These are phyloP conservation scores for Drosophila nigrodunni DNA, from an alignment of 1,140 invertebrate species.

Conservation along the genomic window DNA sequence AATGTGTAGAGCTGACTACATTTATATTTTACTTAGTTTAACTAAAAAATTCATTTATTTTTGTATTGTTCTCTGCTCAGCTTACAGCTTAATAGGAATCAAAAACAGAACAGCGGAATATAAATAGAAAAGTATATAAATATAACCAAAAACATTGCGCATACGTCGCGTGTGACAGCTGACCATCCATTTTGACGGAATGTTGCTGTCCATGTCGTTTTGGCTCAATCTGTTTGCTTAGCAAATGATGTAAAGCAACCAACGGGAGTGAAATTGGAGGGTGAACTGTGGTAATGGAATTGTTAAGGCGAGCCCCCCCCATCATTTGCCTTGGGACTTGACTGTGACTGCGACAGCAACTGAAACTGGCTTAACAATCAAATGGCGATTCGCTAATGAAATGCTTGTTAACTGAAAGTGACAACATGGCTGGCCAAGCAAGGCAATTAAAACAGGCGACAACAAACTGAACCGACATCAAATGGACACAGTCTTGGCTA, in stretches of 20 bases:
- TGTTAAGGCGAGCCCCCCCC: conserved; percentile 1
- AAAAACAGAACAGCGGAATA: too few relatives aligned
- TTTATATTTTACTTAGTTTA: too few relatives aligned
- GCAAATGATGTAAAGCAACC: conserved; percentile 42
- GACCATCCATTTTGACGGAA: conserved; percentile 5
- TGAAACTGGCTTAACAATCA: conserved; percentile 30
- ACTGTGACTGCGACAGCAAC: conserved; percentile 16
- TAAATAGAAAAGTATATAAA: not conserved
- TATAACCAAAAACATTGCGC: conserved; percentile 28
- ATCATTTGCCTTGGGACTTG: conserved; percentile 13
- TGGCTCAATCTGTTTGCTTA: conserved; percentile 24
- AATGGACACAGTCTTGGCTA: conserved; percentile 15
- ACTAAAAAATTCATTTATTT: too few relatives aligned
- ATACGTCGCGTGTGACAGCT: conserved; percentile 50
- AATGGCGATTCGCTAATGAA: conserved; percentile 63
- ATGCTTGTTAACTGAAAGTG: conserved; percentile 74
- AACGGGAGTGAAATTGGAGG: not conserved
- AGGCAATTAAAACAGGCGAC: conserved; percentile 30
- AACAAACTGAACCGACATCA: not conserved
- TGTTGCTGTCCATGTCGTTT: conserved; percentile 7
- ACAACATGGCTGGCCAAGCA: conserved; percentile 45
- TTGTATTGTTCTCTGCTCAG: too few relatives aligned
- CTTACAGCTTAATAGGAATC: too few relatives aligned
- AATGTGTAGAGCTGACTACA: too few relatives aligned
- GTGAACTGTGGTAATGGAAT: conserved; percentile 13